Evolutionary conservation across 2,797 vertebrate species (phyloP), one percentile per base, ranked within the genome.

Genomic region (Threskiornis aethiopicus): DNA sequence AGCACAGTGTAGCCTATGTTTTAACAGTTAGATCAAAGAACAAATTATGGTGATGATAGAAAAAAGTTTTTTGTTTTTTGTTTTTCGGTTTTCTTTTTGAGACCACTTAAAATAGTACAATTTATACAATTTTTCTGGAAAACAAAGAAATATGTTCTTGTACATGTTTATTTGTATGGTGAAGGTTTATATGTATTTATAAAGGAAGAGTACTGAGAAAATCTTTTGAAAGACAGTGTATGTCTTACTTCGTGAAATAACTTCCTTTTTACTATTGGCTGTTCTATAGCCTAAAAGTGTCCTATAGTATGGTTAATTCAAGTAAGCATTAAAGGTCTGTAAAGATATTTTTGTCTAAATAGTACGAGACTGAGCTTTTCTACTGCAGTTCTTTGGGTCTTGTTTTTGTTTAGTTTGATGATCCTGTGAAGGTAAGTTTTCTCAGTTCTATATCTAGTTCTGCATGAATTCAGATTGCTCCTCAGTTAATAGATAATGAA

Each of bases 1-100:
- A 89, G 6, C 12, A 26, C 0, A 0, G 31, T 21, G 54, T 46
- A 77, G 10, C 15, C 15, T 41, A 6, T n/a, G n/a, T 71, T 91
- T 52, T 59, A 73, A 39, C 24, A 65, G 13, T 54, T 42, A 39
- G 19, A 46, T 44, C 12, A 62, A 58, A 89, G 9, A 64, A 31
- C 1, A n/a, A 20, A 19, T 33, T 39, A 31, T 64, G 9, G 4
- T 58, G 44, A 49, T 39, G 17, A 22, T 4, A 62, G 28, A 64
- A 86, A 35, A 73, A 49, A n/a, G n/a, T n/a, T n/a, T n/a, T n/a
- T n/a, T n/a, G n/a, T n/a, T n/a, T n/a, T n/a, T n/a, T n/a, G 37
- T 37, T 10, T 37, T 37, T 37, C 10, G 8, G 8, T 37, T 37
- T 37, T 37, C 10, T 37, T 52, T n/a, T 49, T 3, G 7, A 59